Evolutionary conservation across 2,888 invertebrate genomes (phyloP).

Genomic region (Furcula furcula): DNA sequence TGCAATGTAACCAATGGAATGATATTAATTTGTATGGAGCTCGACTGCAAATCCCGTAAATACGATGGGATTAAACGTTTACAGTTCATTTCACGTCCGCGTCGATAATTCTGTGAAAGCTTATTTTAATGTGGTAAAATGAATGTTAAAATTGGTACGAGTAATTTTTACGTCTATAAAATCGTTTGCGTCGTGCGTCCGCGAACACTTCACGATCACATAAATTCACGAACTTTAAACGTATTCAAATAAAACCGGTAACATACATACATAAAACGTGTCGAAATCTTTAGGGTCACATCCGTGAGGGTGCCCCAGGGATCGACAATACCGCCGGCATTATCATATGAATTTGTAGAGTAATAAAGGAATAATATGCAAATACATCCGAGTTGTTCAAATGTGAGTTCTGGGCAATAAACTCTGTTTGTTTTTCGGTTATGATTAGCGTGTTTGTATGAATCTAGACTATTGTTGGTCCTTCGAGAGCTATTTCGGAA

Average conservation of each 20-base stretch:
- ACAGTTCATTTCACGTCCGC: slow-evolving; percentile 54
- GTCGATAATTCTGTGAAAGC: slow-evolving; percentile 33
- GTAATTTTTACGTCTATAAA: background rate
- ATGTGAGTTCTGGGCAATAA: slow-evolving; percentile 42
- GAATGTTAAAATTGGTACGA: too few relatives aligned
- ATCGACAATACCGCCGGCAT: slow-evolving; percentile 57
- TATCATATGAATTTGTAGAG: slow-evolving; percentile 70
- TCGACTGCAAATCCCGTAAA: slow-evolving; percentile 43
- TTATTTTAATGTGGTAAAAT: slow-evolving; percentile 47
- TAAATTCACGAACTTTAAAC: slow-evolving; percentile 33
- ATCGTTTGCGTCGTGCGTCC: slow-evolving; percentile 8
- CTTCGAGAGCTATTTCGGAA: slow-evolving; percentile 3
- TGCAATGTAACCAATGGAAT: slow-evolving; percentile 27
- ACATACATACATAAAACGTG: slow-evolving; percentile 40
- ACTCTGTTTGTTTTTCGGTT: slow-evolving; percentile 39
- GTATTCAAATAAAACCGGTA: slow-evolving; percentile 35
- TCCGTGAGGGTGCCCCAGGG: slow-evolving; percentile 45
- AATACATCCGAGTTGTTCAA: slow-evolving; percentile 48
- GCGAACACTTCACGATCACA: slow-evolving; percentile 19
- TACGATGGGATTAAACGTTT: slow-evolving; percentile 57
- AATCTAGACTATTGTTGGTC: slow-evolving; percentile 35
- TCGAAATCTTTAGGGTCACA: slow-evolving; percentile 51
- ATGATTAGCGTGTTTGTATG: slow-evolving; percentile 44
- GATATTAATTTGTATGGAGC: slow-evolving; percentile 42
- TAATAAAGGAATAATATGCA: slow-evolving; percentile 77